Evolutionary conservation across 2,888 invertebrate species (phyloP), one percentile per base, ranked within the genome.

Genomic region (Mantis religiosa): DNA sequence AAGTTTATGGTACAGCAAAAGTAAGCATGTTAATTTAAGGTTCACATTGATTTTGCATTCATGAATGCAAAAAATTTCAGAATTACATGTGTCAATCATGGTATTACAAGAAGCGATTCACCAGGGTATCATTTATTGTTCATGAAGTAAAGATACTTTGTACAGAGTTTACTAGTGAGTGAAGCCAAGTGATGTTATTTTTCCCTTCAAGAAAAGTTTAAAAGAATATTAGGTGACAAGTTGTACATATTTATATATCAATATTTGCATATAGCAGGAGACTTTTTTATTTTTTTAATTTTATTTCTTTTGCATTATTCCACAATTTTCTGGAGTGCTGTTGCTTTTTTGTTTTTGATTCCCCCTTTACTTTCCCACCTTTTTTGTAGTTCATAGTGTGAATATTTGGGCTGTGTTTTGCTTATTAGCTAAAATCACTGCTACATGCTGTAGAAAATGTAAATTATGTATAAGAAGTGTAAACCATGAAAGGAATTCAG

Each of bases 231-330:
- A 87, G 28, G 30, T n/a, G 41, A 82, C 41, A 71, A 82, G 87
- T 82, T 87, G 87, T 87, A 87, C 34, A 87, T 87, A 87, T 87
- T 87, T 87, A 87, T 82, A 82, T 87, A 82, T 82, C 41, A 82
- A 34, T 30, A 87, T 82, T 82, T 82, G 87, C 41, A 87, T 87
- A 82, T 87, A 81, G 28, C 86, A 71, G 15, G 54, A 71, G 54
- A 71, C 0, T 6, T n/a, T 0, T 34, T 12, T n/a, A 0, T 34
- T 81, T 30, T 87, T n/a, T n/a, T 87, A n/a, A n/a, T n/a, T n/a
- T n/a, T n/a, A n/a, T n/a, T n/a, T n/a, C n/a, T 82, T 87, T 87
- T 81, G 27, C 54, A 20, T 82, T 87, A 81, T 87, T 30, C 34
- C 41, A 20, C 25, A 71, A 14, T 81, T 30, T 82, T 14, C 87